phyloP scores from a whole-genome alignment of 1,140 invertebrate species.

The Drosophila eugracilis region DNA sequence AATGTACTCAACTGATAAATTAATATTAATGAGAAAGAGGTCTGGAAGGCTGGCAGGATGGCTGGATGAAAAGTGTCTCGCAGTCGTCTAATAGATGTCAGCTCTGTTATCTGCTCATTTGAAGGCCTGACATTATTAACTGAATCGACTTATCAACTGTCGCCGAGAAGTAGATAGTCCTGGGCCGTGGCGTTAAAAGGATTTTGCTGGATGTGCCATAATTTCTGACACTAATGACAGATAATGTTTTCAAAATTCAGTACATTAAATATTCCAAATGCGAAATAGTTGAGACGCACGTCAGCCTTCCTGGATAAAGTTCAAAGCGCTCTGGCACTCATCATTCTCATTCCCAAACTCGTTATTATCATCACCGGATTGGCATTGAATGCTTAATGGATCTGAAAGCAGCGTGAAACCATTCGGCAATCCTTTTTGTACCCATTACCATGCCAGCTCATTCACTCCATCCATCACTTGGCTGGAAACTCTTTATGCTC shows the following conservation, averaged over 20 bases:
- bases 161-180: constrained; percentile 4
- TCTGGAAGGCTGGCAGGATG: constrained; percentile 2
- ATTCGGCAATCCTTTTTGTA: constrained; percentile 4
- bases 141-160: constrained; percentile 54
- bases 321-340: constrained; percentile 43
- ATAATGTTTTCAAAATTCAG: constrained; percentile 48
- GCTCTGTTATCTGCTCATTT: constrained; percentile 34
- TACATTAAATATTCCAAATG: constrained; percentile 61
- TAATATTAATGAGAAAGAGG: constrained; percentile 72
- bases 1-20: constrained; percentile 54
- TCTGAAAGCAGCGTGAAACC: constrained; percentile 51
- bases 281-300: constrained; percentile 44
- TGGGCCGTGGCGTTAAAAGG: constrained; percentile 61
- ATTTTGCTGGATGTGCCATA: constrained; percentile 31
- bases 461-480: constrained; percentile 39
- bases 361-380: constrained; percentile 25
- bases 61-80: constrained; percentile 44
- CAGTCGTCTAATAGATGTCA: constrained; percentile 55
- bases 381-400: constrained; percentile 63
- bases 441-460: constrained; percentile 14
- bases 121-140: constrained; percentile 54
- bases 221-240: constrained; percentile 75
- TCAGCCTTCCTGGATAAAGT: constrained; percentile 16
- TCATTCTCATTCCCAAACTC: neutral
- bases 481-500: constrained; percentile 39